These are phyloP conservation scores for Hippocampus barbouri DNA, from an alignment of 2,113 vertebrate species.

Conservation along the genomic window DNA sequence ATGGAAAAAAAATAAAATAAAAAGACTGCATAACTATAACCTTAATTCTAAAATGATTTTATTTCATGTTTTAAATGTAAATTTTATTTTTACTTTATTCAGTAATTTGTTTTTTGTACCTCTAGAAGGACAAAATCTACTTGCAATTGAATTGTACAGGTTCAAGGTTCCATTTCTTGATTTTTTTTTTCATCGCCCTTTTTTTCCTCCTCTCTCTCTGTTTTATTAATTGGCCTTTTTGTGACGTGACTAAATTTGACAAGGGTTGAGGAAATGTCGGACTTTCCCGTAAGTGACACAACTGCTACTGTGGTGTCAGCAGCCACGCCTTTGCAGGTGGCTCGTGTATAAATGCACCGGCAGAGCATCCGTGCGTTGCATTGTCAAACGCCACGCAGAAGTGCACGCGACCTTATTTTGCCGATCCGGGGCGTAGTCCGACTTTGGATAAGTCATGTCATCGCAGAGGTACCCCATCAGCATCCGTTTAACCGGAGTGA, in stretches of 20 bases:
- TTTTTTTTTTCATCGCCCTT: too few relatives aligned
- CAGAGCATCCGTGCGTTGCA: not conserved
- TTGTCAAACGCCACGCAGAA: not conserved
- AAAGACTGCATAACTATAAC: too few relatives aligned
- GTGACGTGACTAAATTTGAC: not conserved
- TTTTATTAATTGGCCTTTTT: not conserved
- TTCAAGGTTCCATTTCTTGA: too few relatives aligned
- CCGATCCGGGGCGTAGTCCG: not conserved
- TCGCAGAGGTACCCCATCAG: conserved; percentile 53
- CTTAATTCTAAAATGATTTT: too few relatives aligned
- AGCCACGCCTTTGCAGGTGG: conserved; percentile 22
- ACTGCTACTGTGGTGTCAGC: not conserved
- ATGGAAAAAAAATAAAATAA: too few relatives aligned
- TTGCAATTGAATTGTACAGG: too few relatives aligned
- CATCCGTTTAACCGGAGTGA: conserved; percentile 58
- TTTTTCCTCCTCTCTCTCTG: too few relatives aligned
- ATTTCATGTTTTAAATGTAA: too few relatives aligned
- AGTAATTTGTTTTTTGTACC: too few relatives aligned
- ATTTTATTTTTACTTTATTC: too few relatives aligned
- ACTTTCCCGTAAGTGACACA: conserved; percentile 10
- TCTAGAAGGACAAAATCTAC: too few relatives aligned
- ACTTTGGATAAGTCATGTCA: conserved; percentile 50
- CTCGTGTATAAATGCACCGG: conserved; percentile 28
- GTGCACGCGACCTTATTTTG: accelerated
- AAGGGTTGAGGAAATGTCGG: not conserved